Percentiles rank a stretch among this genome's conserved stretches.
Conservation (phyloP, 1,140 invertebrate species). For the Orius laevigatus region DNA sequence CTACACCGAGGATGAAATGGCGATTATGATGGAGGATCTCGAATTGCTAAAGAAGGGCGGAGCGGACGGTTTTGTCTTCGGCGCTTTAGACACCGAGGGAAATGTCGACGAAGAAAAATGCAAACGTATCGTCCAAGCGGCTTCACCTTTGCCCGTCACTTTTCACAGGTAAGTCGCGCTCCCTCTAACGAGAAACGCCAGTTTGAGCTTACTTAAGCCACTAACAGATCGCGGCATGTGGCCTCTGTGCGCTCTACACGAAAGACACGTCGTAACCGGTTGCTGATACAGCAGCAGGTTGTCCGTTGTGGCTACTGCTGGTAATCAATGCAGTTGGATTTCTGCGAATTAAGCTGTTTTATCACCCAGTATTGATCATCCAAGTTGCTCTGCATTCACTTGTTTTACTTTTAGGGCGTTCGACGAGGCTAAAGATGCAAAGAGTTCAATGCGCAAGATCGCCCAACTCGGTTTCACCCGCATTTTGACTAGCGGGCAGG, state of each 20-base stretch:
- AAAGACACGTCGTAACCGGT: too few relatives aligned
- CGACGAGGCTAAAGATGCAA: slow-evolving; percentile 47
- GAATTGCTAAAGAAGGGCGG: slow-evolving; percentile 42
- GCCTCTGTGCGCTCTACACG: too few relatives aligned
- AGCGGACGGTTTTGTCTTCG: slow-evolving; percentile 80
- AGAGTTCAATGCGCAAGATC: slow-evolving; percentile 44
- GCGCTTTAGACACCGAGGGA: slow-evolving; percentile 46
- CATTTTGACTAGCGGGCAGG: too few relatives aligned
- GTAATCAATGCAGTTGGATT: too few relatives aligned
- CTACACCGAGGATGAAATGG: slow-evolving; percentile 55
- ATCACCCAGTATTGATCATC: too few relatives aligned
- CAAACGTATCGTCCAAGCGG: slow-evolving; percentile 38
- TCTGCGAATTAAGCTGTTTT: too few relatives aligned
- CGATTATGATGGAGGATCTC: slow-evolving; percentile 55
- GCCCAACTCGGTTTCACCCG: slow-evolving; percentile 40
- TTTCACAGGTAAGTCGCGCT: slow-evolving; percentile 73
- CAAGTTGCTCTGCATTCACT: too few relatives aligned
- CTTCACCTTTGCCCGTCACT: slow-evolving; percentile 50
- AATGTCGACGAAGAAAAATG: slow-evolving; percentile 51
- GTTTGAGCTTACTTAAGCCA: slow-evolving; percentile 52
- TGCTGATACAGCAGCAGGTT: too few relatives aligned
- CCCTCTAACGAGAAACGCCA: slow-evolving; percentile 43
- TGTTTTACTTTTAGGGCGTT: slow-evolving; percentile 43
- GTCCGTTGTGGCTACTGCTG: too few relatives aligned
- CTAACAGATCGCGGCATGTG: too few relatives aligned